Conservation (phyloP, 2,888 invertebrate genomes). For the Microchrysa polita region DNA sequence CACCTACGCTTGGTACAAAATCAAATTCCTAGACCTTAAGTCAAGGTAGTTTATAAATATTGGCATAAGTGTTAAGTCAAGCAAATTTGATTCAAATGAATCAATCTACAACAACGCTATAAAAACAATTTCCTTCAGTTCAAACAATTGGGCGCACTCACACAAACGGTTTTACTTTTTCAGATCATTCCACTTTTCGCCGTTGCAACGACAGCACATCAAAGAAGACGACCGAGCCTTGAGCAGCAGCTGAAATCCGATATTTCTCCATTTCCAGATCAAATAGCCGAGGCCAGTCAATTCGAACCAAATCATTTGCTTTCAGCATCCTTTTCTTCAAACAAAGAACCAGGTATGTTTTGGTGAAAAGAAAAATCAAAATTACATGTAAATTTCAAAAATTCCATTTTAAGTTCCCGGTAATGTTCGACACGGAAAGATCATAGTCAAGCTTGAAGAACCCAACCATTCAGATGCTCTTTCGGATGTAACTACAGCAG, state of each 20-base stretch:
- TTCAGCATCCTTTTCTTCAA: conserved; percentile 50
- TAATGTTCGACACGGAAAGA: conserved; percentile 55
- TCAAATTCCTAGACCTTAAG: too few species aligned
- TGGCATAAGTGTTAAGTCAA: too few species aligned
- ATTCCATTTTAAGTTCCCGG: conserved; percentile 12
- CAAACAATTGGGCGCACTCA: too few species aligned
- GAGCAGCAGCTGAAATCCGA: conserved; percentile 52
- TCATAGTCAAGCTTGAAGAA: conserved; percentile 60
- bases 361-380: too few species aligned
- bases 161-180: too few species aligned
- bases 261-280: conserved; percentile 56
- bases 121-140: neutral
- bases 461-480: conserved; percentile 45
- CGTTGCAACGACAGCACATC: conserved; percentile 52
- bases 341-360: conserved; percentile 51
- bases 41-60: too few species aligned
- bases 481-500: conserved; percentile 59
- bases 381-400: neutral
- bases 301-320: conserved; percentile 53
- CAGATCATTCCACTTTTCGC: conserved; percentile 51
- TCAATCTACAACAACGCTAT: too few species aligned
- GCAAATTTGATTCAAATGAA: too few species aligned
- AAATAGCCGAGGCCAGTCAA: conserved; percentile 58
- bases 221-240: conserved; percentile 55
- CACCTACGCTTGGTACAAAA: too few species aligned